Evolutionary conservation across 2,113 vertebrate species (phyloP), one percentile per base, ranked within the genome.

Genomic region (Tapirus terrestris): DNA sequence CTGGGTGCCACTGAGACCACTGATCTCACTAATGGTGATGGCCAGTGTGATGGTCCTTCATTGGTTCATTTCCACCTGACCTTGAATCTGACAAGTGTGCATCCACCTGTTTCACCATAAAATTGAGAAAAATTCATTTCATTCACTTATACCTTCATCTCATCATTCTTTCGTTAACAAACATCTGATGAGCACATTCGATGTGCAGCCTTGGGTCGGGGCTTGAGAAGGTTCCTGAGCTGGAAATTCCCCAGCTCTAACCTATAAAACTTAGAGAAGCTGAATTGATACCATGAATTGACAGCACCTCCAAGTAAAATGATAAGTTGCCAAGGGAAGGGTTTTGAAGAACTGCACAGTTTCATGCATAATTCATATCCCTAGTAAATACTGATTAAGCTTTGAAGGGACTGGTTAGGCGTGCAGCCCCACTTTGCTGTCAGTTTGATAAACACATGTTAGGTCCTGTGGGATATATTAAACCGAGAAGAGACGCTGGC

Each of bases 251-350:
- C 21, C 1, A 21, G 60, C 6, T 4, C 0, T 0, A 11, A 29
- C 18, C 21, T 67, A 0, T 2, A 20, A 45, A 16, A 80, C 13
- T 0, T 3, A 5, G 21, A 75, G 75, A 16, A 21, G 27, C 33
- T 2, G 21, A 43, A 8, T 0, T 1, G 5, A 43, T 3, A 3
- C 21, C 0, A 0, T 8, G 6, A 8, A 45, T 2, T 3, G 29
- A 36, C 25, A 45, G 61, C 79, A 18, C 21, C 56, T 45, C 33
- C 18, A 20, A 56, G 18, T 2, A 8, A 31, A 45, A 14, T 12
- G 5, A 16, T 11, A 36, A 1, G 16, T 8, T 1, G 43, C 6
- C 60, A 72, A 63, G 45, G 45, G 18, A 39, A 77, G 14, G 43
- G 6, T 3, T 51, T n/a, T 18, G 3, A 65, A 3, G n/a, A 56